phyloP scores from a whole-genome alignment of 2,113 vertebrate species.

The Dolichotis patagonum region DNA sequence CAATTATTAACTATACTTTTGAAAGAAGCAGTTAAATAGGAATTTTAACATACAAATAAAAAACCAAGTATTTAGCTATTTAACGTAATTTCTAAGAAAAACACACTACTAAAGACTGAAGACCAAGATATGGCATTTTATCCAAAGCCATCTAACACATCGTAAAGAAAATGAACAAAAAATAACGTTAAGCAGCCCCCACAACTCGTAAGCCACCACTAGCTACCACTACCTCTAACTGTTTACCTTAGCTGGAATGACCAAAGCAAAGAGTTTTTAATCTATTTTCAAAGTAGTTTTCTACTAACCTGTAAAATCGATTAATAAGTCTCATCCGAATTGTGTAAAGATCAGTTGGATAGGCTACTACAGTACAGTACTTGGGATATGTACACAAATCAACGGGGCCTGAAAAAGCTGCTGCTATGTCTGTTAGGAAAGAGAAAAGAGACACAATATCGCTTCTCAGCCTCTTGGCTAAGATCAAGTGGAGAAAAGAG shows the following conservation, averaged over 20 bases:
- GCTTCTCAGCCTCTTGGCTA: too few relatives aligned
- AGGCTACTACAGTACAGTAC: conserved; percentile 96
- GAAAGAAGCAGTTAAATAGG: neutral
- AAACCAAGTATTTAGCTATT: neutral
- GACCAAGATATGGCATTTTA: neutral
- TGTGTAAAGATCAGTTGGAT: conserved; percentile 96
- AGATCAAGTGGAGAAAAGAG: neutral
- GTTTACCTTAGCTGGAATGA: neutral
- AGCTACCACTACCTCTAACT: neutral
- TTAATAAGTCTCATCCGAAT: conserved; percentile 93
- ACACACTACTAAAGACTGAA: neutral
- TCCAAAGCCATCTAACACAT: neutral
- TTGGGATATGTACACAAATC: conserved; percentile 95
- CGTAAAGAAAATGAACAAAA: neutral
- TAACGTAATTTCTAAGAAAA: conserved; percentile 19
- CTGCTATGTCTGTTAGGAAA: conserved; percentile 91
- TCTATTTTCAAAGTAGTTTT: neutral
- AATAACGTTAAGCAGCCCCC: neutral
- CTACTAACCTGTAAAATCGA: conserved; percentile 94
- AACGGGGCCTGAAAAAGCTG: conserved; percentile 95
- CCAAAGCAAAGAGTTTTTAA: neutral
- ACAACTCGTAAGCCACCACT: neutral
- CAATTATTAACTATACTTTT: conserved; percentile 59
- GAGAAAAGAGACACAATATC: neutral
- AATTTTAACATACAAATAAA: neutral